phyloP scores from a whole-genome alignment of 2,797 vertebrate genomes.

The Enoplosus armatus region DNA sequence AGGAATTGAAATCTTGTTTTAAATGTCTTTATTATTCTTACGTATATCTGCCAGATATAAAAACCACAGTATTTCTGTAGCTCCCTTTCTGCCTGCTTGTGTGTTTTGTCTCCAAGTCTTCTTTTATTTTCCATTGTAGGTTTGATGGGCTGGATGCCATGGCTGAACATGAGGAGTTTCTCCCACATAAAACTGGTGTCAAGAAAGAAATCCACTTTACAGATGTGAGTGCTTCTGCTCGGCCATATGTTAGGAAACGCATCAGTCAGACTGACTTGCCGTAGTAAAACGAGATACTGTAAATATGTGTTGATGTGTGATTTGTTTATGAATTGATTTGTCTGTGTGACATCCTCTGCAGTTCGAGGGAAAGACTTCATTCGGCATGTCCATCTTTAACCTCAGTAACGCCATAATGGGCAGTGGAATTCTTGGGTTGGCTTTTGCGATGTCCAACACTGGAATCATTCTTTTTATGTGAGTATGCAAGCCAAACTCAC shows the following conservation, averaged over 20 bases:
- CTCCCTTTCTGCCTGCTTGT: background rate
- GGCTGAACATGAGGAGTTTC: slow-evolving; percentile 80
- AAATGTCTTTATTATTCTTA: background rate
- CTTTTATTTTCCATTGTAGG: slow-evolving; percentile 50
- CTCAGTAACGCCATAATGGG: slow-evolving; percentile 93
- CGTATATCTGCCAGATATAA: background rate
- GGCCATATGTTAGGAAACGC: background rate
- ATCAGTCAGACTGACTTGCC: background rate
- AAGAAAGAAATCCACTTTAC: slow-evolving; percentile 82
- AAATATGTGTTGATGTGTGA: background rate
- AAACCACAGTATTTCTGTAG: background rate
- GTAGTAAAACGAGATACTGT: background rate
- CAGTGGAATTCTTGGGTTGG: slow-evolving; percentile 90
- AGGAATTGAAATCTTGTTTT: background rate
- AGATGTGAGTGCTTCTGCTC: slow-evolving; percentile 78
- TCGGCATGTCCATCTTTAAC: slow-evolving; percentile 92
- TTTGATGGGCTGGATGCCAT: slow-evolving; percentile 79
- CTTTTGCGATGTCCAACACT: slow-evolving; percentile 91
- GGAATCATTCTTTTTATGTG: slow-evolving; percentile 91
- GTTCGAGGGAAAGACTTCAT: slow-evolving; percentile 92
- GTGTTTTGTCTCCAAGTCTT: background rate
- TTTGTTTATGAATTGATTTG: background rate
- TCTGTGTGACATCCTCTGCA: slow-evolving; percentile 60
- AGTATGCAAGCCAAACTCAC: slow-evolving; percentile 73
- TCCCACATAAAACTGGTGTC: slow-evolving; percentile 72